phyloP scores from a whole-genome alignment of 2,113 vertebrate genomes.

The Bothrops jararaca region DNA sequence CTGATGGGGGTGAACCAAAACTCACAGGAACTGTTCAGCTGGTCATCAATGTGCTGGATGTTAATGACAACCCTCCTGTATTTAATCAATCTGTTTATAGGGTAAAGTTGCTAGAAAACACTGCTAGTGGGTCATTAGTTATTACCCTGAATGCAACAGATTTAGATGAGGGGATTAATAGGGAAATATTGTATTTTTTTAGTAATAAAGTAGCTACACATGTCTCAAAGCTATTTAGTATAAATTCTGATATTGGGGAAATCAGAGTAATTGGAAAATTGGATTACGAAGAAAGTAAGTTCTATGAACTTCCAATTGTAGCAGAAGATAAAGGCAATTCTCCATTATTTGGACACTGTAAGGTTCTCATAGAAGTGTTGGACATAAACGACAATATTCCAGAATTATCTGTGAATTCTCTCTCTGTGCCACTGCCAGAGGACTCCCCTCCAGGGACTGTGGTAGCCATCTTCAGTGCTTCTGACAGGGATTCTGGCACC shows the following conservation, averaged over 20 bases:
- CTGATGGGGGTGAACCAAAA: neutral
- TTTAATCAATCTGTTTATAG: neutral
- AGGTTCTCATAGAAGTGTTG: neutral
- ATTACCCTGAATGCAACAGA: neutral
- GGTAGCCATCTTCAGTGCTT: neutral
- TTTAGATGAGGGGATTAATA: neutral
- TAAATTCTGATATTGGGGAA: neutral
- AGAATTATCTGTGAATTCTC: neutral
- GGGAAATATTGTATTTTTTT: neutral
- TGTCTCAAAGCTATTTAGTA: neutral
- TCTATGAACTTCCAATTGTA: neutral
- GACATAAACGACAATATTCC: neutral
- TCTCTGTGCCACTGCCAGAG: neutral
- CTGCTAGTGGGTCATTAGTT: neutral
- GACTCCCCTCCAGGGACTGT: neutral
- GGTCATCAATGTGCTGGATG: neutral
- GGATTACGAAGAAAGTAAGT: neutral
- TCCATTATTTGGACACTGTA: neutral
- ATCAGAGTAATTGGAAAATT: neutral
- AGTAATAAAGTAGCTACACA: neutral
- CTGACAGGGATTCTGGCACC: neutral
- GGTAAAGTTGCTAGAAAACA: neutral
- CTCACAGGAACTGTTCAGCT: neutral
- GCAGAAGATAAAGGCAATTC: neutral
- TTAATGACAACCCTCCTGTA: neutral